Base-by-base conservation (phyloP, 2,888 invertebrate species). In the Pandemis heparana region DNA sequence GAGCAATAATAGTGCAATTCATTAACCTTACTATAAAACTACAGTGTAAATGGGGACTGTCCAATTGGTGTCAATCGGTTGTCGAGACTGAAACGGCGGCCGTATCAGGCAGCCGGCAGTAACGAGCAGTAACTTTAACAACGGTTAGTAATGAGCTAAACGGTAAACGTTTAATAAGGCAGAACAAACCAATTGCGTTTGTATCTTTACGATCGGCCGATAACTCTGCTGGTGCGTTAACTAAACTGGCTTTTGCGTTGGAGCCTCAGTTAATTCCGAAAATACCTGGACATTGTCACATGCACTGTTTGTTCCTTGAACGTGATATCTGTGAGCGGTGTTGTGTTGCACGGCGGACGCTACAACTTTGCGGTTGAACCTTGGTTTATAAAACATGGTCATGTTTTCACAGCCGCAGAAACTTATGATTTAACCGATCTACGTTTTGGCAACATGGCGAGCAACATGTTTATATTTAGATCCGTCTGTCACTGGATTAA, bases 401-500 rank as follows among this genome's bases (percentile, higher is more conserved):
- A 41, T 41, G 16, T 46, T 64, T 64, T 32, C 32, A 32, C 18
- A 32, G 43, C 43, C 41, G 16, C 12, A 12, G 18, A 16, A 10
- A 14, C n/a, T 32, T 51, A 32, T 38, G 38, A 32, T 32, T 16
- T 41, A 64, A 48, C 12, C 18, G 7, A 46, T 23, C 46, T 46
- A 62, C 18, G 7, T 48, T 32, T 12, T 65, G 65, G 65, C 65
- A 65, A 43, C 56, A 56, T 23, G 18, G n/a, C 12, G 38, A 64
- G 16, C 32, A 23, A 32, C 7, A 60, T 51, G 64, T 65, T 65
- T 65, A 65, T 65, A 65, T 65, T 65, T 65, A 65, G 65, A 38
- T 23, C 14, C 12, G 43, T 65, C 51, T 65, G 64, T 64, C 65
- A 51, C 12, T 65, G 48, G n/a, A 63, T 63, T 43, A 48, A 10